Conservation (phyloP, 2,113 vertebrate genomes). For the Caranx melampygus region DNA sequence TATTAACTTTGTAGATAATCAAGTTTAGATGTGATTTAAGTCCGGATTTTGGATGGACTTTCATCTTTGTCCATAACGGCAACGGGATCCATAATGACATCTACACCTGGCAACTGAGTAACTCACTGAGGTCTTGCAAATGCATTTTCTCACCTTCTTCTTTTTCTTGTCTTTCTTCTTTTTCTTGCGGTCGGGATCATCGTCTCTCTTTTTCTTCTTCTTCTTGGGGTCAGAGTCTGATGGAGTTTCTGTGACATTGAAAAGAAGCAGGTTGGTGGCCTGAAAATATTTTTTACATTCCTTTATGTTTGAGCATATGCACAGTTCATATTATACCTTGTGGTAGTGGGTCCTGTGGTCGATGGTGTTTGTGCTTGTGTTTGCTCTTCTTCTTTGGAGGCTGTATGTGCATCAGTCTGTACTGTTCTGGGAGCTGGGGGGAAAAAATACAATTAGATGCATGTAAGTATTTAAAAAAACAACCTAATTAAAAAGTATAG, state of each 20-base stretch:
- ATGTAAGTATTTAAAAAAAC: neutral
- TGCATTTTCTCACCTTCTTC: conserved; percentile 88
- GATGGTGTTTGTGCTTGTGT: conserved; percentile 96
- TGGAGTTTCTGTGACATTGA: conserved; percentile 88
- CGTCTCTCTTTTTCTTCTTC: conserved; percentile 99
- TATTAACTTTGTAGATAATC: neutral
- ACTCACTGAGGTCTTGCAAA: neutral
- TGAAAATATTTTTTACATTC: neutral
- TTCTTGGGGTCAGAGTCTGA: conserved; percentile 99
- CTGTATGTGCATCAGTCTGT: conserved; percentile 98
- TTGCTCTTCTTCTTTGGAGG: conserved; percentile 98
- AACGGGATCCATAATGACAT: neutral
- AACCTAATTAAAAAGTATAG: neutral
- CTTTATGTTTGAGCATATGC: conserved; percentile 41
- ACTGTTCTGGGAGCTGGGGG: conserved; percentile 92
- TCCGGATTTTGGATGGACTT: neutral
- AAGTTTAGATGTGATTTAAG: neutral
- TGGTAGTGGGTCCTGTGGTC: conserved; percentile 93
- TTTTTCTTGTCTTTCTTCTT: conserved; percentile 99
- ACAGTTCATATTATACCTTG: conserved; percentile 84
- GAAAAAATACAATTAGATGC: conserved; percentile 11
- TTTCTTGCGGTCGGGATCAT: conserved; percentile 95
- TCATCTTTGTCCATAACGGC: neutral
- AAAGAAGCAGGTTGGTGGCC: conserved; percentile 5
- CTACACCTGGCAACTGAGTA: neutral